phyloP scores from a whole-genome alignment of 2,888 invertebrate species.

The Phyto melanocephala region DNA sequence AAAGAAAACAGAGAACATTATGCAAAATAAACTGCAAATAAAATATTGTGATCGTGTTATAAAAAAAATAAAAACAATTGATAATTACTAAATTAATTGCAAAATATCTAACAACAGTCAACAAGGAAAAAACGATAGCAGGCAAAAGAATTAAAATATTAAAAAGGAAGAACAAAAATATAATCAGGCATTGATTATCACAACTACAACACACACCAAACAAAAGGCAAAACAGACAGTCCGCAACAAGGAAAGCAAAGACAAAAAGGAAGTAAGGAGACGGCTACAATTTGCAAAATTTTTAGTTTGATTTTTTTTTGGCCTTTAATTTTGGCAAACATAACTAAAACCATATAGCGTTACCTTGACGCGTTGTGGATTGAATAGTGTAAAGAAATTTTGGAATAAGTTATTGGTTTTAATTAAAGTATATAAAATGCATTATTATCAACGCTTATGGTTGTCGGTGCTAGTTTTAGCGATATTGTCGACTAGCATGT shows the following conservation, averaged over 20 bases:
- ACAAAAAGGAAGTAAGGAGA: conserved; percentile 41
- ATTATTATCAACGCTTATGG: conserved; percentile 52
- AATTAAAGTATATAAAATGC: too few relatives aligned
- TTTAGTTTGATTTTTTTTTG: background rate
- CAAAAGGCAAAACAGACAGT: conserved; percentile 18
- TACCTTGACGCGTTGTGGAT: background rate
- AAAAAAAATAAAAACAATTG: conserved; percentile 33
- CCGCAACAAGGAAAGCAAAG: conserved; percentile 49
- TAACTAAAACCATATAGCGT: background rate
- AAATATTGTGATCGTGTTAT: conserved; percentile 39
- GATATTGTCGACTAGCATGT: conserved; percentile 42
- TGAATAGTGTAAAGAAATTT: conserved; percentile 15
- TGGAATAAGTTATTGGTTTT: conserved; percentile 23
- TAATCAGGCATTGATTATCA: conserved; percentile 60
- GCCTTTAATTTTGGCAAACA: conserved; percentile 12
- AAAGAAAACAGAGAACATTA: conserved; percentile 60
- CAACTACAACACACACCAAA: conserved; percentile 42
- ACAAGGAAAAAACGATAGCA: conserved; percentile 3
- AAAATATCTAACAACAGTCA: conserved; percentile 17
- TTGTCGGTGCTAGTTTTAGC: conserved; percentile 58
- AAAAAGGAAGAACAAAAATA: conserved; percentile 49
- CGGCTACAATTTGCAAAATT: conserved; percentile 36
- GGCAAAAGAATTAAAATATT: conserved; percentile 21
- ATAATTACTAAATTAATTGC: conserved; percentile 12
- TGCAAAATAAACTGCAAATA: conserved; percentile 60